Conservation (phyloP, 2,797 vertebrate genomes). For the Helarctos malayanus region DNA sequence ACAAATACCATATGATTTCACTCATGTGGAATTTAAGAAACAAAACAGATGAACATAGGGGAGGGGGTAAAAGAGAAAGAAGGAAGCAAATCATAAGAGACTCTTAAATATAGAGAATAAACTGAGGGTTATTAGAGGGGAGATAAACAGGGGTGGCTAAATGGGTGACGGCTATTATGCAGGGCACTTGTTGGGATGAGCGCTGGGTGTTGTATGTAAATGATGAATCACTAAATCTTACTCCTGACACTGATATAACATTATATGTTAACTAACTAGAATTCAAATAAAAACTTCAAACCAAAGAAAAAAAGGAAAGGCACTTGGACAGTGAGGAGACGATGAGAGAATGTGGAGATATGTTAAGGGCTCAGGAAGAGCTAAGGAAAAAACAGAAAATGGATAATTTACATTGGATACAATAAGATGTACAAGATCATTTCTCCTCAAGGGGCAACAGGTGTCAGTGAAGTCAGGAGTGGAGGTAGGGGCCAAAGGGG, state of each 20-base stretch:
- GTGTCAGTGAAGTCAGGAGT: background rate
- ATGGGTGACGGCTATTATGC: background rate
- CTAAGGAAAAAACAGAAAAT: background rate
- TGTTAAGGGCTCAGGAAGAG: background rate
- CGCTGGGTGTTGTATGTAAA: background rate
- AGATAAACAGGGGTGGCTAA: background rate
- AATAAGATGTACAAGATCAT: background rate
- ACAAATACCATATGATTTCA: background rate
- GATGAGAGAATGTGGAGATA: background rate
- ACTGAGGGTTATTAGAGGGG: background rate
- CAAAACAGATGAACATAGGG: background rate
- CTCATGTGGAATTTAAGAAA: background rate
- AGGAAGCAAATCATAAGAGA: background rate
- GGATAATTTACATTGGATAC: background rate
- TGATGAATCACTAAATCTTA: background rate
- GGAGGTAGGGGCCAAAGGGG: background rate
- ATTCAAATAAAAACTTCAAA: background rate
- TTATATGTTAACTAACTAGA: background rate
- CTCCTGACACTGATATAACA: background rate
- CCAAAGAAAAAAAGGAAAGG: background rate
- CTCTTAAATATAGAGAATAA: background rate
- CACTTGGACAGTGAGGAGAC: background rate
- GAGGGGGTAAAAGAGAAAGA: background rate
- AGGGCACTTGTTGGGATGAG: background rate
- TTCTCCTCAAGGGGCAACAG: background rate